A percentile compares a stretch with the other conserved stretches of the same genome.
Evolutionary conservation across 2,888 invertebrate species (phyloP).

Genomic region (Agapostemon virescens): DNA sequence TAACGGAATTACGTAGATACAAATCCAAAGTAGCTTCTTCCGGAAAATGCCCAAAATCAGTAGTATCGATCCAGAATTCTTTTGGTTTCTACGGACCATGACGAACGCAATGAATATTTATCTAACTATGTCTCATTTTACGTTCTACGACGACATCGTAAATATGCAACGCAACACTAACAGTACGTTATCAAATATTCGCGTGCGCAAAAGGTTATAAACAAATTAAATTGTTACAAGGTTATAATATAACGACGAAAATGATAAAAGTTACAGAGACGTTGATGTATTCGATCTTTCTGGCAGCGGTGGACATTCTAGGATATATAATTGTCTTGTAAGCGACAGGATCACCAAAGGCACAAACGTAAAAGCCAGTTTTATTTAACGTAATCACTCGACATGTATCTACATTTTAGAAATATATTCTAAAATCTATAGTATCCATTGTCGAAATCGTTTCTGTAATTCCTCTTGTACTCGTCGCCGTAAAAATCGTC

Average conservation of each 20-base stretch:
- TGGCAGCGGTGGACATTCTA: conserved; percentile 70
- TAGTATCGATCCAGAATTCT: conserved; percentile 71
- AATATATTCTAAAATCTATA: conserved; percentile 15
- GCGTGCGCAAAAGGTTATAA: neutral
- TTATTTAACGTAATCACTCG: neutral
- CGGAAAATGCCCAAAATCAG: conserved; percentile 47
- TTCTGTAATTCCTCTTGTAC: conserved; percentile 52
- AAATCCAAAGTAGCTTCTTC: no score
- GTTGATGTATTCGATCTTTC: conserved; percentile 70
- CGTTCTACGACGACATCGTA: conserved; percentile 68
- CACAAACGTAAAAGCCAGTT: neutral
- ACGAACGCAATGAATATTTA: conserved; percentile 73
- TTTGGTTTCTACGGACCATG: conserved; percentile 73
- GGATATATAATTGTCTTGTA: conserved; percentile 69
- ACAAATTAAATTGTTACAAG: conserved; percentile 9
- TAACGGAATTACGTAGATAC: no score
- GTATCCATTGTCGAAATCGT: conserved; percentile 39
- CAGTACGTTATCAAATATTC: conserved; percentile 64
- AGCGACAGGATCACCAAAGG: conserved; percentile 3
- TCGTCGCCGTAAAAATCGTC: conserved; percentile 48
- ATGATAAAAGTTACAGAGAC: conserved; percentile 57
- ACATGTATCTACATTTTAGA: neutral
- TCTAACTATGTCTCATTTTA: conserved; percentile 74
- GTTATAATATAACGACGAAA: conserved; percentile 6
- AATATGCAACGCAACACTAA: conserved; percentile 62